phyloP scores from a whole-genome alignment of 1,140 invertebrate species.

The Acromyrmex heyeri region DNA sequence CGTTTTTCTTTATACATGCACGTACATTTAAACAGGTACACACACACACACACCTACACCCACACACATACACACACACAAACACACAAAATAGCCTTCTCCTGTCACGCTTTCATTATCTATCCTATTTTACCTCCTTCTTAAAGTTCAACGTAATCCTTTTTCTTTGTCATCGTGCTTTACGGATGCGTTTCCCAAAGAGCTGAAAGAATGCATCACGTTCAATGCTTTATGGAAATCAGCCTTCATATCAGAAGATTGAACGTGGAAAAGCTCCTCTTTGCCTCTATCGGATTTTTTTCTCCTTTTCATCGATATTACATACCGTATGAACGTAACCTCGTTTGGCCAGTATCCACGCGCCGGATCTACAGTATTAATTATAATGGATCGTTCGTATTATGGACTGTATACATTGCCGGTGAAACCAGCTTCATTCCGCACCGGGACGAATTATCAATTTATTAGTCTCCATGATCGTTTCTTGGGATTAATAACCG shows the following conservation, averaged over 20 bases:
- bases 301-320: constrained; percentile 54
- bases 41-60: too few relatives aligned
- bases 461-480: constrained; percentile 41
- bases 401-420: constrained; percentile 5
- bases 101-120: constrained; percentile 50
- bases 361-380: constrained; percentile 66
- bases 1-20: not conserved
- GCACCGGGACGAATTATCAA: constrained; percentile 35
- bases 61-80: too few relatives aligned
- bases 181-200: constrained; percentile 66
- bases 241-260: constrained; percentile 69
- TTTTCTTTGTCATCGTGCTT: constrained; percentile 69
- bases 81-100: not conserved
- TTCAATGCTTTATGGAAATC: constrained; percentile 68
- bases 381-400: constrained; percentile 60
- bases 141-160: constrained; percentile 55
- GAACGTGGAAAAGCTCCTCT: constrained; percentile 61
- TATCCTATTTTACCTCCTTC: constrained; percentile 47
- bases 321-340: constrained; percentile 53
- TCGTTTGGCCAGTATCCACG: constrained; percentile 55
- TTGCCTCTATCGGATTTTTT: constrained; percentile 48
- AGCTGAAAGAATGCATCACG: constrained; percentile 54
- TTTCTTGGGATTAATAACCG: constrained; percentile 55
- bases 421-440: constrained; percentile 15
- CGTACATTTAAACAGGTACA: not conserved